Base-by-base conservation (phyloP, 2,888 invertebrate genomes). In the Spodoptera littoralis region DNA sequence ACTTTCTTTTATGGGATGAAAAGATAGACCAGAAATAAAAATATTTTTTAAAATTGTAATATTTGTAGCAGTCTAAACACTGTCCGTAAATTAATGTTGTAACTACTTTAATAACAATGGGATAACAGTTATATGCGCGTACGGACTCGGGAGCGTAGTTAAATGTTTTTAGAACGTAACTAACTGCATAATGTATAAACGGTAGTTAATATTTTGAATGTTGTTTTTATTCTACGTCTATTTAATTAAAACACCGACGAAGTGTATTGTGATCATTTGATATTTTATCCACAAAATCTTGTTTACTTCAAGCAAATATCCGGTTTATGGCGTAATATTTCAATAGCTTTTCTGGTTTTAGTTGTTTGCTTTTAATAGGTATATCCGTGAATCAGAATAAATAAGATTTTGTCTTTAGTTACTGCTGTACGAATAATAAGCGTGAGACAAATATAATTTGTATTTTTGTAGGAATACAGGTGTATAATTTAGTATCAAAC, bases 131-230 rank as follows among this genome's bases (percentile, higher is more conserved):
- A 54, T 13, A 4, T 56, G 45, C 48, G 27, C 41, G 1, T 42
- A 30, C 41, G 36, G 6, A 52, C 11, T 11, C 51, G n/a, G 22
- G 22, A 47, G 47, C 24, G 11, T 18, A 49, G n/a, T 48, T 6
- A 45, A n/a, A 47, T 51, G 44, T 42, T 65, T 69, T 49, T 69
- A 69, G 48, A 61, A 59, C 36, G 47, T 59, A 67, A 66, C 51
- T 52, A 52, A 52, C 59, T 43, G 5, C 63, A 12, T 30, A 30
- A 47, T 11, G 22, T 8, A 43, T 27, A 64, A 55, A 48, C 43
- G 36, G 48, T 56, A 36, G 9, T 65, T 36, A 11, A 9, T 42
- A 50, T 36, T 24, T 11, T 45, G 22, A 22, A 22, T 22, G 9
- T 50, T 24, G 58, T 58, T 51, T 6, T 11, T 13, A 42, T 27